A percentile compares a stretch with the other conserved stretches of the same genome.
Evolutionary conservation across 2,113 vertebrate species (phyloP).

Genomic region (Melanerpes aurifrons): DNA sequence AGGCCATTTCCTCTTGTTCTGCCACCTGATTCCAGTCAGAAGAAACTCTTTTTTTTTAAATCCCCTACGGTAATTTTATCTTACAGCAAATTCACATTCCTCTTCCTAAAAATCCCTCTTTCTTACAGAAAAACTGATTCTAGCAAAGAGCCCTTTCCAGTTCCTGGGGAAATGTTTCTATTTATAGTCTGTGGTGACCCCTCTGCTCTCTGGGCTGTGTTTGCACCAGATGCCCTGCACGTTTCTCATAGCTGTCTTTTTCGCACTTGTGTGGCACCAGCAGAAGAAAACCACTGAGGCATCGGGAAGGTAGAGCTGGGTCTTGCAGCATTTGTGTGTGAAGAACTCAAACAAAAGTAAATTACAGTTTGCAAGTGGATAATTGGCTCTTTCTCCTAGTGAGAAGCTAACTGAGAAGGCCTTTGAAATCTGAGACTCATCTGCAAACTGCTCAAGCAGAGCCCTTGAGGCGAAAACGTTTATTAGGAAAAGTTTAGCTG

Average conservation of each 20-base stretch:
- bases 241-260: background rate
- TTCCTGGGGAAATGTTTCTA: background rate
- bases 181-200: background rate
- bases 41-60: background rate
- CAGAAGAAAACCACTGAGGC: background rate
- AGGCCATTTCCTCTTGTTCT: too few species aligned
- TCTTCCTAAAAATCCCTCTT: background rate
- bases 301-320: background rate
- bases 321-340: background rate
- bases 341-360: background rate
- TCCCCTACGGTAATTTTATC: background rate
- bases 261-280: background rate
- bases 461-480: conserved; percentile 23
- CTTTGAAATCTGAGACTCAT: conserved; percentile 62
- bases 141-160: background rate
- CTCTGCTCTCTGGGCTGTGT: background rate
- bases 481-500: conserved; percentile 33
- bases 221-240: background rate
- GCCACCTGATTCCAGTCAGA: too few species aligned
- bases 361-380: conserved; percentile 37
- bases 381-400: conserved; percentile 39
- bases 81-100: background rate
- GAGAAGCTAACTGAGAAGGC: conserved; percentile 20
- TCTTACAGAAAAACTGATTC: background rate
- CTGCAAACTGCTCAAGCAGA: conserved; percentile 1